Base-by-base conservation (phyloP, 2,113 vertebrate genomes). In the Callionymus lyra region DNA sequence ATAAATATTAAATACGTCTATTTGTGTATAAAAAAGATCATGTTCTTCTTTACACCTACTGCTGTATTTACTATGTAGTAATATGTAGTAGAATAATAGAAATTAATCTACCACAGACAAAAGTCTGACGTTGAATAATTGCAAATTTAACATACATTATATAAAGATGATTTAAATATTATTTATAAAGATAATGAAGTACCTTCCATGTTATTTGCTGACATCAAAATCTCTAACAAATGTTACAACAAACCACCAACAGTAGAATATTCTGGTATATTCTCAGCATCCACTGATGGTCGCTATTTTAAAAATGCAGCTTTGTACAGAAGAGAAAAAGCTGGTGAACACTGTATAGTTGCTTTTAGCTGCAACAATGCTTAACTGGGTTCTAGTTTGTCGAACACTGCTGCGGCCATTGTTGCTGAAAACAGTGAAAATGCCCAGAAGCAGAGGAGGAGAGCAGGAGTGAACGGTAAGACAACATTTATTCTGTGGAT, bases 291-390 rank as follows among this genome's bases (percentile, higher is more conserved):
- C 17, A 14, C 38, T 31, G 16, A 41, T 47, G 37, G 13, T 16
- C 40, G 39, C 47, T 34, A n/a, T 39, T 50, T 41, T 12, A 48
- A n/a, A 39, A 51, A 37, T 44, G 48, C 21, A 18, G 32, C 56
- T 31, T 17, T 60, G 52, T 32, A 34, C 9, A 21, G 38, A 2
- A 31, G 1, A 57, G 36, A 38, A 16, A 68, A 39, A 50, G 72
- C 70, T 59, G 70, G 75, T 45, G 70, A 60, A 45, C 53, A 44
- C 72, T 58, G 42, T 38, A 38, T 52, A 56, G 56, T 50, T 38
- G 13, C 41, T 38, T 35, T 34, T 47, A 43, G n/a, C 27, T 31
- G 18, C 42, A 17, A 65, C 63, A 66, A 58, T 47, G 45, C 44
- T 32, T 38, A 64, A 69, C 52, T 48, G 65, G 8, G 21, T 61